A percentile compares a stretch with the other conserved stretches of the same genome.
Evolutionary conservation across 2,113 vertebrate genomes (phyloP).

Genomic region (Limnothrissa miodon): DNA sequence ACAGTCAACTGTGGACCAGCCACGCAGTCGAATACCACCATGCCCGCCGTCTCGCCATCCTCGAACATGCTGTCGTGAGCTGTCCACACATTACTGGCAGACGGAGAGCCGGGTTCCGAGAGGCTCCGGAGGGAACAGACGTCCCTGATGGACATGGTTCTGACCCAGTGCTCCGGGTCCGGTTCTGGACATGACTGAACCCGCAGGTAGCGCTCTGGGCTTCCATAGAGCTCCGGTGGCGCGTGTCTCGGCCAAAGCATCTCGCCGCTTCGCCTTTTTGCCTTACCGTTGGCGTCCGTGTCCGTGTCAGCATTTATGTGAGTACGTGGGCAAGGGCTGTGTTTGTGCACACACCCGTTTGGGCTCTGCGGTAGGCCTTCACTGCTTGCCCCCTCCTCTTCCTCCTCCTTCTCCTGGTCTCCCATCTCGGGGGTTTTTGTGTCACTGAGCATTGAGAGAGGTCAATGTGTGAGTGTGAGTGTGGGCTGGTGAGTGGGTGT

Average conservation of each 20-base stretch:
- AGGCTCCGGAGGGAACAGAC: neutral
- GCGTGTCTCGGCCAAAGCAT: neutral
- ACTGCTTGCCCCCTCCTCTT: neutral
- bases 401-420: neutral
- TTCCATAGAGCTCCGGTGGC: neutral
- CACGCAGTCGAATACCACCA: neutral
- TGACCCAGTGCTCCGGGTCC: neutral
- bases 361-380: neutral
- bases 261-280: neutral
- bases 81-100: neutral
- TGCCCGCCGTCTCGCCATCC: neutral
- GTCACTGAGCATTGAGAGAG: neutral
- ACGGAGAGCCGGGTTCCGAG: neutral
- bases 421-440: neutral
- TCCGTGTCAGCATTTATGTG: neutral
- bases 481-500: neutral
- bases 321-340: neutral
- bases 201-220: neutral
- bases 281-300: neutral
- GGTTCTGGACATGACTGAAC: neutral
- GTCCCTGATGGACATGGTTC: neutral
- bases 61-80: neutral
- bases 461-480: conserved; percentile 12
- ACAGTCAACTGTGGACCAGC: neutral
- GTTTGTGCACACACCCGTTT: conserved; percentile 10